Percentiles rank a stretch among this genome's conserved stretches.
Evolutionary conservation across 2,888 invertebrate species (phyloP).

Genomic region (Kryphioiulus occultus): DNA sequence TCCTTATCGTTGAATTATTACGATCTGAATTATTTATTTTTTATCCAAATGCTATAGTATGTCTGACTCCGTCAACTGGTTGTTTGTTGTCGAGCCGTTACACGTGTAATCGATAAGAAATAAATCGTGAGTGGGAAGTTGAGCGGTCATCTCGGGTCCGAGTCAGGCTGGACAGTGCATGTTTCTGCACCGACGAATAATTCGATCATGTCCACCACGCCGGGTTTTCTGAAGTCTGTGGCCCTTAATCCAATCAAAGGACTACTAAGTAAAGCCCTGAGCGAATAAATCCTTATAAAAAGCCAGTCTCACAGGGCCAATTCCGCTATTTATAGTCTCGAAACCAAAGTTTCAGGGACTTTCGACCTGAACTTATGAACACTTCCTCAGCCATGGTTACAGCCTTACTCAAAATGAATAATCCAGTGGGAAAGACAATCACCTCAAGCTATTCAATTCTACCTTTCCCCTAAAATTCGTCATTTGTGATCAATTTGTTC

Average conservation of each 20-base stretch:
- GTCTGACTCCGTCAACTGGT: too few relatives aligned
- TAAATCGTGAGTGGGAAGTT: neutral
- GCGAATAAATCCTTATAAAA: neutral
- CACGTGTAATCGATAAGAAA: neutral
- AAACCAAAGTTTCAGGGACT: neutral
- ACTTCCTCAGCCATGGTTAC: neutral
- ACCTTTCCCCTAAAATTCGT: too few relatives aligned
- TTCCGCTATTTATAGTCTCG: neutral
- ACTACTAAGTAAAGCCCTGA: neutral
- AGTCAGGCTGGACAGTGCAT: neutral
- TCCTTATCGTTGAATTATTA: neutral
- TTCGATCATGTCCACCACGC: neutral
- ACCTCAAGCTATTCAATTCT: too few relatives aligned
- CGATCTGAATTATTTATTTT: neutral
- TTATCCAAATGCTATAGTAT: neutral
- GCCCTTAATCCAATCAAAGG: conserved; percentile 9
- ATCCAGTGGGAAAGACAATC: too few relatives aligned
- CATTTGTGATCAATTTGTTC: too few relatives aligned
- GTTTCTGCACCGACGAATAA: neutral
- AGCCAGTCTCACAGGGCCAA: neutral
- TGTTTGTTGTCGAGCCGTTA: neutral
- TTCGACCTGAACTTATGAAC: neutral
- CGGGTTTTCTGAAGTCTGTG: neutral
- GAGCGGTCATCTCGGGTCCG: neutral
- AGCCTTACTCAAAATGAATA: too few relatives aligned